Percentiles rank a stretch among this genome's conserved stretches.
Evolutionary conservation across 2,797 vertebrate species (phyloP).

Genomic region (Danio tinwini): DNA sequence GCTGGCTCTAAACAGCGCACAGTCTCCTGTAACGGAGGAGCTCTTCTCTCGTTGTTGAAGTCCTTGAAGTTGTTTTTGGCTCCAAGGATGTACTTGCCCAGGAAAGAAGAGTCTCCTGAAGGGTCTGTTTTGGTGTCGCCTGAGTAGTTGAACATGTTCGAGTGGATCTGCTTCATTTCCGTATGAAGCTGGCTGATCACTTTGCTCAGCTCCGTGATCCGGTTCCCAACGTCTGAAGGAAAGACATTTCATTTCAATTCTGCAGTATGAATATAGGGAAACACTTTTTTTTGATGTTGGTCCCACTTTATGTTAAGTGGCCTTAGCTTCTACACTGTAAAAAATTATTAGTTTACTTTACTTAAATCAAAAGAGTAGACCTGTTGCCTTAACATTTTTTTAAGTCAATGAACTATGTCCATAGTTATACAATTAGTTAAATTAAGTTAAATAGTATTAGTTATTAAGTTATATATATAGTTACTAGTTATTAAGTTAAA

Average conservation of each 20-base stretch:
- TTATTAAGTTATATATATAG: too few relatives aligned
- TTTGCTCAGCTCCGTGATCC: constrained; percentile 88
- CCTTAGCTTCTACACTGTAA: too few relatives aligned
- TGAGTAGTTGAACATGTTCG: constrained; percentile 61
- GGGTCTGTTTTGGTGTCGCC: constrained; percentile 16
- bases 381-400: too few relatives aligned
- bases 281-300: too few relatives aligned
- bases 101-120: constrained; percentile 71
- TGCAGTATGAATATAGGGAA: not conserved
- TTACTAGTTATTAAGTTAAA: too few relatives aligned
- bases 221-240: constrained; percentile 84
- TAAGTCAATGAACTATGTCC: too few relatives aligned
- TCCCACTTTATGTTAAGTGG: too few relatives aligned
- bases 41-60: constrained; percentile 71
- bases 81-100: constrained; percentile 84
- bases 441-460: too few relatives aligned
- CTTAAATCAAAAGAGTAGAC: too few relatives aligned
- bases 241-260: constrained; percentile 24
- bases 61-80: constrained; percentile 87
- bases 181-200: constrained; percentile 79
- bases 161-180: constrained; percentile 79
- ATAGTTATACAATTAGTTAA: too few relatives aligned
- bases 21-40: constrained; percentile 60
- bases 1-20: constrained; percentile 65
- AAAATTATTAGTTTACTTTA: too few relatives aligned